Conservation (phyloP, 1,140 invertebrate genomes). For the Carposina sasakii region DNA sequence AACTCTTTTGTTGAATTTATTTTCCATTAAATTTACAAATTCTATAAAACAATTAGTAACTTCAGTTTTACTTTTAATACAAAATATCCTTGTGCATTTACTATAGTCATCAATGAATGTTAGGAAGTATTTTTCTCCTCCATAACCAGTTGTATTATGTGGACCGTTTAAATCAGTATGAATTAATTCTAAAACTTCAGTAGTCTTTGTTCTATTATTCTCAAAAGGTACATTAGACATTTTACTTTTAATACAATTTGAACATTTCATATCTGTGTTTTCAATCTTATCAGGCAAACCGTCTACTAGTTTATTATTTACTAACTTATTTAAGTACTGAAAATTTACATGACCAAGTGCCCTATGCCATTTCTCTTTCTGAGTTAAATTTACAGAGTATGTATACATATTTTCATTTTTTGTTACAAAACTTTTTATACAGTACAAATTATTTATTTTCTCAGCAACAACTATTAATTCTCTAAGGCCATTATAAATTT, state of each 20-base stretch:
- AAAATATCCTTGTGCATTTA: conserved; percentile 41
- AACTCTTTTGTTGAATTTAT: conserved; percentile 39
- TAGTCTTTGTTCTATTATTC: conserved; percentile 44
- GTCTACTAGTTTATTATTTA: conserved; percentile 34
- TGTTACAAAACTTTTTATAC: conserved; percentile 29
- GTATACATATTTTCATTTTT: conserved; percentile 26
- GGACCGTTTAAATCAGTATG: conserved; percentile 52
- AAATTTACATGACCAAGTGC: conserved; percentile 44
- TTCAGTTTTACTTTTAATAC: conserved; percentile 44
- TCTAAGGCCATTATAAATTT: conserved; percentile 26
- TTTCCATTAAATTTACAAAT: conserved; percentile 40
- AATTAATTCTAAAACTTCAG: conserved; percentile 41
- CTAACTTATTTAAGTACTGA: conserved; percentile 37
- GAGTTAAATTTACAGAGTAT: conserved; percentile 18
- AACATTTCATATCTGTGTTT: conserved; percentile 29
- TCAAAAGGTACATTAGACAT: conserved; percentile 47
- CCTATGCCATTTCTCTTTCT: conserved; percentile 41
- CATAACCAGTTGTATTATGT: conserved; percentile 36
- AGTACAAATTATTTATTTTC: conserved; percentile 31
- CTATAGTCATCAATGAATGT: conserved; percentile 47
- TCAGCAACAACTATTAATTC: conserved; percentile 27
- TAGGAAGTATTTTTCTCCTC: conserved; percentile 37
- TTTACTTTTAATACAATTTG: conserved; percentile 37
- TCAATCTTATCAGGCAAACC: conserved; percentile 41
- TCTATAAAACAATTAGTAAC: conserved; percentile 32